phyloP scores from a whole-genome alignment of 2,888 invertebrate species.

The Cheilosia pagana region DNA sequence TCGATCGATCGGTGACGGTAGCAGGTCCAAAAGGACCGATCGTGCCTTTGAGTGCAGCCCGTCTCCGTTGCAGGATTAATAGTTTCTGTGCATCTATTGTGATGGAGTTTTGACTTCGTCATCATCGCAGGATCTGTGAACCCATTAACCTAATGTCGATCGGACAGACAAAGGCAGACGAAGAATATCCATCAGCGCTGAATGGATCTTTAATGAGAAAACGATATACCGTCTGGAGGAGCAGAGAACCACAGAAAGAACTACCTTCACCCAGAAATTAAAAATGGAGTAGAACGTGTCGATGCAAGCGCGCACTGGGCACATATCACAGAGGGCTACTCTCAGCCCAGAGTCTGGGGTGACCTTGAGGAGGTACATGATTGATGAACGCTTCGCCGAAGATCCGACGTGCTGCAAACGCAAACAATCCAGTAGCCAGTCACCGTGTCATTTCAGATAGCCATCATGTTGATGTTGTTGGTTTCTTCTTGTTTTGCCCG shows the following conservation, averaged over 20 bases:
- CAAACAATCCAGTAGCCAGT: constrained; percentile 63
- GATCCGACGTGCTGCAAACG: constrained; percentile 43
- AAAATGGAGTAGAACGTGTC: constrained; percentile 49
- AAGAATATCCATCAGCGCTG: constrained; percentile 19
- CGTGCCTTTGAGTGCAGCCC: constrained; percentile 12
- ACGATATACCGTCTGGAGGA: constrained; percentile 47
- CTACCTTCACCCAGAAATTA: constrained; percentile 71
- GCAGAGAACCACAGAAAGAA: constrained; percentile 41
- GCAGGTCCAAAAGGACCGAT: constrained; percentile 20
- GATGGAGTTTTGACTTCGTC: constrained; percentile 33
- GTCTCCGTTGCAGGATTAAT: constrained; percentile 36
- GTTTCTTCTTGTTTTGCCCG: constrained; percentile 5
- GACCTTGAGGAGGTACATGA: constrained; percentile 69
- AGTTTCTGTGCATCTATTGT: constrained; percentile 31
- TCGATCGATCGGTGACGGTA: constrained; percentile 29
- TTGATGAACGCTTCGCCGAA: constrained; percentile 58
- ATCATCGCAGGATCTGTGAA: constrained; percentile 59
- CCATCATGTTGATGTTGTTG: constrained; percentile 34
- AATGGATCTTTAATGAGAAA: constrained; percentile 41
- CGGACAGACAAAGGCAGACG: constrained; percentile 56
- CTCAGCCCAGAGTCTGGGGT: constrained; percentile 11
- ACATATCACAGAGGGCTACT: not conserved
- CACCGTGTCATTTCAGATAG: constrained; percentile 63
- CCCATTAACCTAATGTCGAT: constrained; percentile 74
- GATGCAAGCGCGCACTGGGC: not conserved